Evolutionary conservation across 2,113 vertebrate genomes (phyloP).

Genomic region (Phrynosoma platyrhinos): DNA sequence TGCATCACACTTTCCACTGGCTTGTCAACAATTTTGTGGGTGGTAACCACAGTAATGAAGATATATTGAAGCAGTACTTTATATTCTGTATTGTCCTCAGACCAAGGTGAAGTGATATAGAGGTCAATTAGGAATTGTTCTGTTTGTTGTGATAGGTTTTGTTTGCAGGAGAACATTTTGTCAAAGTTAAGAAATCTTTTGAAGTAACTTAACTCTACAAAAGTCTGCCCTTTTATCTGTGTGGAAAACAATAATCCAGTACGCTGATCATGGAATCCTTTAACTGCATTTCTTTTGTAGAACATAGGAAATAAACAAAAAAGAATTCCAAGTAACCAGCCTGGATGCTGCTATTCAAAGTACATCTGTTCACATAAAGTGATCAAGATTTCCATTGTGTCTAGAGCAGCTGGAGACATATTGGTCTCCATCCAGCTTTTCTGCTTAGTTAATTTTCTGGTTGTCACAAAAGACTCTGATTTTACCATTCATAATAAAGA

Average conservation of each 20-base stretch:
- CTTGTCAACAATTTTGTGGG: slow-evolving; percentile 33
- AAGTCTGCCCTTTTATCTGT: slow-evolving; percentile 7
- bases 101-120: not conserved
- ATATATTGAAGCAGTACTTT: slow-evolving; percentile 15
- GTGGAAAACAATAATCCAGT: not conserved
- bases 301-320: not conserved
- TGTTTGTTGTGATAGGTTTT: not conserved
- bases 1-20: not conserved
- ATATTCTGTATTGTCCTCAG: slow-evolving; percentile 1
- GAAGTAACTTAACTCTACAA: not conserved
- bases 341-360: not conserved
- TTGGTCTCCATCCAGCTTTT: not conserved
- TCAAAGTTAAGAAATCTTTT: slow-evolving; percentile 1
- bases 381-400: not conserved
- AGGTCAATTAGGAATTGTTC: not conserved
- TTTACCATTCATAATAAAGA: not conserved
- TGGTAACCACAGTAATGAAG: slow-evolving; percentile 9
- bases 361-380: not conserved
- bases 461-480: not conserved
- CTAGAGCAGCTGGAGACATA: not conserved
- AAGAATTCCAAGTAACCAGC: not conserved
- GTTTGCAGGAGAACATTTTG: slow-evolving; percentile 30
- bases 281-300: not conserved
- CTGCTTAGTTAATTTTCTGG: not conserved
- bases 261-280: not conserved